Evolutionary conservation across 2,797 vertebrate genomes (phyloP), one percentile per base, ranked within the genome.

Genomic region (Smutsia temminckii): DNA sequence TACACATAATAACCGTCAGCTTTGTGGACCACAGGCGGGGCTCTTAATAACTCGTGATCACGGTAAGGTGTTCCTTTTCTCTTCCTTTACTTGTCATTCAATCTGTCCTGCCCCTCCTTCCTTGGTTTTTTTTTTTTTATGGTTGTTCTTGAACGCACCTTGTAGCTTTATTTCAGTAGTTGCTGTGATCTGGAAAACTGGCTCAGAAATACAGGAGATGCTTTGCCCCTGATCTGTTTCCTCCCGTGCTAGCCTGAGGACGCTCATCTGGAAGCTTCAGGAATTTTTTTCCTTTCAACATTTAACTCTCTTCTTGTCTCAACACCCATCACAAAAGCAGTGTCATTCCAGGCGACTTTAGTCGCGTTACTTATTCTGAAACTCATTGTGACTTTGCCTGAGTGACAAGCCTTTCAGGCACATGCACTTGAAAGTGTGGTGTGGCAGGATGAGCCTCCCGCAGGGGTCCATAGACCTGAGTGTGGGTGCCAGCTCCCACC

Each of bases 161-260:
- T 51, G 83, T 74, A 86, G 92, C 95, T 97, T 96, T 93, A 25
- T 93, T 96, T 96, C 81, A 88, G 32, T 83, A 95, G 75, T 57
- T 97, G 83, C 71, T 93, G 84, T 92, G 92, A 79, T 95, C 89
- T 94, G 95, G 89, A 92, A 97, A 92, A 96, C 55, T 93, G 87
- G 95, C 91, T 83, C 2, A 34, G 93, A 97, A 86, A 85, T 0
- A 0, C 95, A 91, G 96, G 95, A 92, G 93, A 89, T 94, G 86
- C 91, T 93, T 92, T 16, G 7, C 40, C 34, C 66, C 51, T 7
- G 23, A 25, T 25, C 63, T 4, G 10, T 40, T 91, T 29, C 61
- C 13, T 49, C 37, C 6, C 37, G 0, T 4, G 1, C 20, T 61
- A 25, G 14, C n/a, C 21, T 2, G 9, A 29, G 34, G 6, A 57